A percentile compares a stretch with the other conserved stretches of the same genome.
These are phyloP conservation scores for Florisuga fusca DNA, from an alignment of 2,797 vertebrate genomes.

Conservation along the genomic window DNA sequence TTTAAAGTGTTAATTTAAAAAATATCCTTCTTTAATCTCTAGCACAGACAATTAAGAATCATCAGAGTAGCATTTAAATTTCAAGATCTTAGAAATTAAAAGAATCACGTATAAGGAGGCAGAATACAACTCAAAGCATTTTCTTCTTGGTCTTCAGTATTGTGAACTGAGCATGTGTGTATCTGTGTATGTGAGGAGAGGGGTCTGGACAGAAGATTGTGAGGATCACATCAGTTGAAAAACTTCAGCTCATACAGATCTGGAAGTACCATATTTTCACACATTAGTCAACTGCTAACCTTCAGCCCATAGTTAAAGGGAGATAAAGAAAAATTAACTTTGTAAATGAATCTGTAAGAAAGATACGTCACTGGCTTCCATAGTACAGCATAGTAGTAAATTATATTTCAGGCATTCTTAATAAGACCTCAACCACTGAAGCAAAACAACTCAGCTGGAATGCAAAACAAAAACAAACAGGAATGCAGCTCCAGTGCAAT, in stretches of 20 bases:
- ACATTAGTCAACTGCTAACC: not conserved
- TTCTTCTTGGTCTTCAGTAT: not conserved
- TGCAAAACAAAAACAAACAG: conserved; percentile 70
- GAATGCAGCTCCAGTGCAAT: conserved; percentile 37
- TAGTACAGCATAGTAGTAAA: not conserved
- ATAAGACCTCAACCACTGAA: conserved; percentile 6
- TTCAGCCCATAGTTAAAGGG: not conserved
- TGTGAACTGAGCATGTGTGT: not conserved
- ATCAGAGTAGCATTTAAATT: not conserved
- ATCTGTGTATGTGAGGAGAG: not conserved
- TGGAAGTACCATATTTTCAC: not conserved
- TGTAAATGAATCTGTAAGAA: not conserved
- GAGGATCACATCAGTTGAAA: not conserved
- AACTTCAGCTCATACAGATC: not conserved
- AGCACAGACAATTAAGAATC: not conserved
- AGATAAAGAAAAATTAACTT: not conserved
- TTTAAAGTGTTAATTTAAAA: not conserved
- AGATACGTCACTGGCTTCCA: not conserved
- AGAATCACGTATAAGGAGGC: not conserved
- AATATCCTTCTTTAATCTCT: not conserved
- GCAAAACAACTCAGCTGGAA: conserved; percentile 59
- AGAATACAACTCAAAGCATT: not conserved
- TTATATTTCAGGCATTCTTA: not conserved
- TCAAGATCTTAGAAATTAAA: not conserved
- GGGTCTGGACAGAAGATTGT: not conserved